Evolutionary conservation across 2,888 invertebrate species (phyloP), one percentile per base, ranked within the genome.

Genomic region (Lasioglossum figueresi): DNA sequence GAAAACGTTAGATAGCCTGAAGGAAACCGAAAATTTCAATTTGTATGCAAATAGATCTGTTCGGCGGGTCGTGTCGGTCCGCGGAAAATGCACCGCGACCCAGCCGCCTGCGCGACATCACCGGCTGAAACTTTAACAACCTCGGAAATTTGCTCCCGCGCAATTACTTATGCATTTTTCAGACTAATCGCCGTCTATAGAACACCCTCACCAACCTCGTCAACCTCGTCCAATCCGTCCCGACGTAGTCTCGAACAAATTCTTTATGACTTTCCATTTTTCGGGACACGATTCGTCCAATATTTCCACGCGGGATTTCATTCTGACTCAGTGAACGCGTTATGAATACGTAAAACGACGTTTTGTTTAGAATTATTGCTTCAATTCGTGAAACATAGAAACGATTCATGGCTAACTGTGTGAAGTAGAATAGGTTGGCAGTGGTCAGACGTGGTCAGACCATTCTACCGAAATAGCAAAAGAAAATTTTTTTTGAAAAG

Each of bases 1-100:
- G 52, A 16, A 56, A 31, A 45, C 37, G 75, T 79, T 56, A 76
- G 79, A 43, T 45, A 48, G 48, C 0, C 2, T 16, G 78, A 84
- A 84, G 84, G 84, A 80, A 80, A 77, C 74, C 77, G 73, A 74
- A 84, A 80, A 84, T 85, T 85, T 85, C 77, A 74, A 84, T 85
- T 80, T 80, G 76, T 77, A 77, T 80, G 76, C 76, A 85, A 84
- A 85, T 77, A 79, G 80, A 74, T 73, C 66, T 66, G 56, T 83
- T 73, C 59, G 59, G 34, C 34, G 45, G 59, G 74, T 59, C 71
- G 70, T 31, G 43, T 66, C 73, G 63, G 77, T 37, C 66, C 80
- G 71, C 43, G 68, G 59, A 83, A 80, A 80, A 77, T 76, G 79
- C 48, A 31, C 19, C 43, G 40, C 27, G 16, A 1, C 27, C 23